phyloP scores from a whole-genome alignment of 1,140 invertebrate genomes.

The Chironomus striatipennis region DNA sequence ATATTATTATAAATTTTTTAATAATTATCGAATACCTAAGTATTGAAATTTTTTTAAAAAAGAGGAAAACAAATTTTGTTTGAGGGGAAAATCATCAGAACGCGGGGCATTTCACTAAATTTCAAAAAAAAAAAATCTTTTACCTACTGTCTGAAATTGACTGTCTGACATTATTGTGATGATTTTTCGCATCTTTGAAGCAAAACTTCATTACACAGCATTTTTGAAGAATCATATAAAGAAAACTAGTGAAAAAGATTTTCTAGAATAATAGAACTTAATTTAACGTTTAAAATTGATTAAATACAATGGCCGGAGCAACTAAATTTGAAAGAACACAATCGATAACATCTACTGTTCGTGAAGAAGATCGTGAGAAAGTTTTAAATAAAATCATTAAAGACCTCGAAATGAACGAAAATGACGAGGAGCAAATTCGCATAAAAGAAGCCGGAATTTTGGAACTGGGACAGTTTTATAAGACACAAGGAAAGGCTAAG shows the following conservation, averaged over 20 bases:
- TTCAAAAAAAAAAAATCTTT: no score
- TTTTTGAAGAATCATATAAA: not conserved
- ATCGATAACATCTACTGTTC: conserved; percentile 57
- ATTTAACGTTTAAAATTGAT: not conserved
- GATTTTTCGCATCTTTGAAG: not conserved
- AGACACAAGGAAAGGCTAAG: conserved; percentile 86
- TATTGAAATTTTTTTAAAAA: no score
- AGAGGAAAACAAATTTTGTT: not conserved
- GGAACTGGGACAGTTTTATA: conserved; percentile 79
- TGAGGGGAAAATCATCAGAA: not conserved
- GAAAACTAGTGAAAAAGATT: not conserved
- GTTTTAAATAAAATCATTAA: conserved; percentile 62
- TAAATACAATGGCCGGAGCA: conserved; percentile 64
- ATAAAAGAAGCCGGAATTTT: conserved; percentile 85
- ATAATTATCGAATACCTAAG: not conserved
- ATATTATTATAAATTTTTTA: conserved; percentile 40
- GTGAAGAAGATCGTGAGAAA: conserved; percentile 56
- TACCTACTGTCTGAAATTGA: no score
- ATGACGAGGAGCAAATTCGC: conserved; percentile 78
- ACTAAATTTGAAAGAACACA: conserved; percentile 75
- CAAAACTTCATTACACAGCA: not conserved
- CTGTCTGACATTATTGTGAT: no score
- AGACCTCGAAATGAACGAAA: conserved; percentile 58
- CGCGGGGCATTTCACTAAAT: no score
- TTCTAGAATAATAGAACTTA: not conserved